Evolutionary conservation across 2,113 vertebrate genomes (phyloP).

Genomic region (Lampris megalopsis): DNA sequence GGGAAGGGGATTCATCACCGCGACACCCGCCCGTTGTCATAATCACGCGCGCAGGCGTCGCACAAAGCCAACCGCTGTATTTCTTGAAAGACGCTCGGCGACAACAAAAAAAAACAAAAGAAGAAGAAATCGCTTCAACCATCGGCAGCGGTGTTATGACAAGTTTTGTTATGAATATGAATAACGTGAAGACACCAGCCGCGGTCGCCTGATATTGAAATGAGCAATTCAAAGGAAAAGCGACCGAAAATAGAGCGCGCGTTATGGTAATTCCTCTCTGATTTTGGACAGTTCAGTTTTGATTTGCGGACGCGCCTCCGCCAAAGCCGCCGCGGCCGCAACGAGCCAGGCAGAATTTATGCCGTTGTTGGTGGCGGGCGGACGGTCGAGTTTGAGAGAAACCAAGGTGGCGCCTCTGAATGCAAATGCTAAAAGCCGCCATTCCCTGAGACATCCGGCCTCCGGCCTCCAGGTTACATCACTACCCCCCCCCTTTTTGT

Average conservation of each 20-base stretch:
- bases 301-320: neutral
- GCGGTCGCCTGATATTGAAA: conserved; percentile 22
- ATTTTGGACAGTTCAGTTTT: neutral
- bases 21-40: conserved; percentile 70
- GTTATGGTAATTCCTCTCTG: neutral
- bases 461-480: too few relatives aligned
- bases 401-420: too few relatives aligned
- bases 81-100: conserved; percentile 32
- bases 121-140: conserved; percentile 51
- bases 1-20: conserved; percentile 76
- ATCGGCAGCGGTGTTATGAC: conserved; percentile 17
- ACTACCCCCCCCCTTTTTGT: too few relatives aligned
- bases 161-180: conserved; percentile 40
- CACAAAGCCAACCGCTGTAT: conserved; percentile 31
- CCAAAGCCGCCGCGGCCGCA: neutral
- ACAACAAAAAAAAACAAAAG: neutral
- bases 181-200: conserved; percentile 29
- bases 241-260: conserved; percentile 2
- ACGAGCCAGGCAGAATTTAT: too few relatives aligned
- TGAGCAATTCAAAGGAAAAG: conserved; percentile 30
- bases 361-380: too few relatives aligned
- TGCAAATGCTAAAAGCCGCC: too few relatives aligned
- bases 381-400: too few relatives aligned
- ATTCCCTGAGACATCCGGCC: too few relatives aligned
- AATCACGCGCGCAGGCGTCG: conserved; percentile 71